Evolutionary conservation across 2,113 vertebrate genomes (phyloP), one percentile per base, ranked within the genome.

Genomic region (Orcinus orca): DNA sequence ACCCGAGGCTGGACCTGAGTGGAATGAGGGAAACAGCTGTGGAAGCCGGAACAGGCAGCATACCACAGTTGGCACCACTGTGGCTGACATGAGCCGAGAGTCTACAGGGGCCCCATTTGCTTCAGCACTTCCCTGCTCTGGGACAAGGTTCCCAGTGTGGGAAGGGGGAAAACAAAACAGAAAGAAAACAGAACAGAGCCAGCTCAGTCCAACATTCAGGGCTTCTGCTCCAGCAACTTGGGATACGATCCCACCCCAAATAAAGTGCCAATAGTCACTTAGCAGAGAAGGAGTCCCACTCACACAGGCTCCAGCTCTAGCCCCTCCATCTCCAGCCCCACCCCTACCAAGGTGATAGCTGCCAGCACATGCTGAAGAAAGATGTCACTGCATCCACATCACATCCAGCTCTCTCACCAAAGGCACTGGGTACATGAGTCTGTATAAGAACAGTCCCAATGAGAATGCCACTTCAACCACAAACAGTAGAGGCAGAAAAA

Each of bases 41-140:
- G 21, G 76, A 55, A n/a, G 50, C 18, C 29, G 55, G 31, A 79
- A 8, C 6, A n/a, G 33, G 33, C 33, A 55, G 33, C 20, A 8
- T 14, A 25, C 7, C 7, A 2, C 3, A 14, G 50, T 7, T 25
- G 23, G 18, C 3, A 23, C 50, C 33, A 3, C 18, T n/a, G 8
- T n/a, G n/a, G 50, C 21, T 14, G 20, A 55, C 33, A 14, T 0
- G 2, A n/a, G 47, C 29, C 0, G 5, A 3, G 3, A 79, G 76
- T 3, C 47, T 79, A 6, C 50, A n/a, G 1, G 6, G 23, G 50
- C 18, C 47, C 50, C 31, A 4, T 13, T 23, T 55, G 33, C 18
- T n/a, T 55, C 10, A 55, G 76, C 11, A n/a, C 20, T 53, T 8
- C 20, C 11, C 3, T n/a, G 47, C 31, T 14, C 20, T 8, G 18